Conservation (phyloP, 2,113 vertebrate species). For the Trachemys scripta region DNA sequence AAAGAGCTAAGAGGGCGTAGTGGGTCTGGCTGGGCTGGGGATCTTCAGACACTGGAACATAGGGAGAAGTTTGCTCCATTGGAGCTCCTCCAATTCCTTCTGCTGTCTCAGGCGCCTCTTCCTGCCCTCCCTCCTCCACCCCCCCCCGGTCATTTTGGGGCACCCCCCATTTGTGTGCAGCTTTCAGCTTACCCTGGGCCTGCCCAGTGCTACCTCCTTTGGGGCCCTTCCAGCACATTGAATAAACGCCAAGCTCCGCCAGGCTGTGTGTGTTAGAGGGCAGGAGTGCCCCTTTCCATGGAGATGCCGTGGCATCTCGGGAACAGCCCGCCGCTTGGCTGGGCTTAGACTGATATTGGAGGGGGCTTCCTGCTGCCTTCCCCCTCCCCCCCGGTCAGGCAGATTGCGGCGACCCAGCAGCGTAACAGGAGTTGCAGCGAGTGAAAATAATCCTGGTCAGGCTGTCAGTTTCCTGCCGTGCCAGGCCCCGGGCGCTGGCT, state of each 20-base stretch:
- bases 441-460: not conserved
- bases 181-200: not conserved
- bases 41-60: not conserved
- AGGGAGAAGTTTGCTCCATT: not conserved
- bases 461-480: not conserved
- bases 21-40: not conserved
- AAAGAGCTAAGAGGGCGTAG: not conserved
- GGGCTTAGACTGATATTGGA: not conserved
- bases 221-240: not conserved
- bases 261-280: rapidly evolving
- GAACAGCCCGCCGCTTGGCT: not conserved
- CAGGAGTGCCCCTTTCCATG: not conserved
- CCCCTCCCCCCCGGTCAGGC: not conserved
- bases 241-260: rapidly evolving
- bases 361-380: not conserved
- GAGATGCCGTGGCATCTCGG: not conserved
- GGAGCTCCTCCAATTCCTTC: not conserved
- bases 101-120: not conserved
- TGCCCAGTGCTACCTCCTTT: not conserved
- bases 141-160: not conserved
- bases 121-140: not conserved
- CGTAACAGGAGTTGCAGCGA: not conserved
- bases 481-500: not conserved
- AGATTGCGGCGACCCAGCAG: not conserved
- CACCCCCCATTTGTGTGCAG: not conserved